Percentiles rank a stretch among this genome's conserved stretches.
phyloP scores from a whole-genome alignment of 2,113 vertebrate species.

The Leptodactylus fuscus region DNA sequence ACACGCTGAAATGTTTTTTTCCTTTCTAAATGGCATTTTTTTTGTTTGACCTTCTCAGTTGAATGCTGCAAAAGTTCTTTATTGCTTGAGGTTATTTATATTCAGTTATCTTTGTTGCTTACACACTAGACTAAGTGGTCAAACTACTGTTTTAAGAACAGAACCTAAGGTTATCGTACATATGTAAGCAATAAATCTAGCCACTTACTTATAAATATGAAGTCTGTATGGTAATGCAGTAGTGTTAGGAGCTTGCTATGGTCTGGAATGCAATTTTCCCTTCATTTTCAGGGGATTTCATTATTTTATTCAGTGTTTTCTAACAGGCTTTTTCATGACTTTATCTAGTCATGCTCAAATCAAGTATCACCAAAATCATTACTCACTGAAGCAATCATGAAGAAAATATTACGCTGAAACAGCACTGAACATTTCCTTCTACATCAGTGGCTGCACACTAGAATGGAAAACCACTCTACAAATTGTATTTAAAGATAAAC shows the following conservation, averaged over 20 bases:
- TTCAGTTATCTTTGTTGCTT: constrained; percentile 64
- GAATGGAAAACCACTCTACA: constrained; percentile 66
- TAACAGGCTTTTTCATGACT: constrained; percentile 63
- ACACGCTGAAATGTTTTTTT: constrained; percentile 60
- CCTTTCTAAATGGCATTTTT: constrained; percentile 59
- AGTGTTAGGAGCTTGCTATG: constrained; percentile 65
- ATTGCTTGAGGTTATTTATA: constrained; percentile 72
- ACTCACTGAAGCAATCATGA: constrained; percentile 73
- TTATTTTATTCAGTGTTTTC: constrained; percentile 61
- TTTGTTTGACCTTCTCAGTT: constrained; percentile 70
- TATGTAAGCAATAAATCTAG: constrained; percentile 57
- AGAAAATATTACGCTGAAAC: constrained; percentile 72
- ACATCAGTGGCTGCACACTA: constrained; percentile 63
- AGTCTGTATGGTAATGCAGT: constrained; percentile 7
- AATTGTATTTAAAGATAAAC: constrained; percentile 57
- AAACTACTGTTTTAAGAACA: constrained; percentile 66
- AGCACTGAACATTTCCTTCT: constrained; percentile 67
- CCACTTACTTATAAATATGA: constrained; percentile 27
- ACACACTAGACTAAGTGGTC: constrained; percentile 67
- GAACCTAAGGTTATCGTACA: constrained; percentile 69
- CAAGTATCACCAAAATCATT: constrained; percentile 68
- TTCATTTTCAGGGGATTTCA: constrained; percentile 63
- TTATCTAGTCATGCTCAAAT: constrained; percentile 68
- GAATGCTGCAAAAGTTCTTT: constrained; percentile 66
- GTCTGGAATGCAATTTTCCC: constrained; percentile 64